Percentiles rank a stretch among this genome's conserved stretches.
Evolutionary conservation across 2,888 invertebrate species (phyloP).

Genomic region (Dynastes hyllus): DNA sequence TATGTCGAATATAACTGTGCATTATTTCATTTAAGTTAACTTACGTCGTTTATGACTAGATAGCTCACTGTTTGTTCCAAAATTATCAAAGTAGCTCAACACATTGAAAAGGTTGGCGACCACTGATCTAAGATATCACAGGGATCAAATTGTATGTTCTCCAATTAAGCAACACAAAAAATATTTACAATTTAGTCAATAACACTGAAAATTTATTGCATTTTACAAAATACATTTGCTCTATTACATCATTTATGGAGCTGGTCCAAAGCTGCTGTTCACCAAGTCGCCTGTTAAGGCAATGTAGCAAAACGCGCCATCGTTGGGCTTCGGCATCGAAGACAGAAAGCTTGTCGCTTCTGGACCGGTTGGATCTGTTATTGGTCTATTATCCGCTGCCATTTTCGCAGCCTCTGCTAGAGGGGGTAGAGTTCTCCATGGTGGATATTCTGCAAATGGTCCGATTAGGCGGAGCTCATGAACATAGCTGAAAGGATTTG

Average conservation of each 20-base stretch:
- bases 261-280: constrained; percentile 51
- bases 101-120: too few relatives aligned
- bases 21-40: too few relatives aligned
- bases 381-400: constrained; percentile 67
- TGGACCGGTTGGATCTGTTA: constrained; percentile 71
- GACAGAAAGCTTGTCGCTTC: constrained; percentile 72
- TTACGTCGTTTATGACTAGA: too few relatives aligned
- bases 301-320: constrained; percentile 75
- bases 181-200: not conserved
- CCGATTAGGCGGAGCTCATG: constrained; percentile 71
- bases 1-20: too few relatives aligned
- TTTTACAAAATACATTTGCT: not conserved
- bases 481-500: constrained; percentile 64
- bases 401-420: constrained; percentile 69
- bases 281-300: constrained; percentile 73
- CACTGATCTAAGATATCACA: too few relatives aligned
- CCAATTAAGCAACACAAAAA: not conserved
- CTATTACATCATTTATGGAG: not conserved
- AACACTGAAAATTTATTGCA: constrained; percentile 8
- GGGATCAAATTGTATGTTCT: too few relatives aligned
- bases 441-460: constrained; percentile 72
- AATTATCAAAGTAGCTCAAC: too few relatives aligned
- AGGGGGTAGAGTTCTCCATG: constrained; percentile 68
- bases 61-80: too few relatives aligned
- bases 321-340: constrained; percentile 71